phyloP scores from a whole-genome alignment of 2,113 vertebrate genomes.

The Pyxicephalus adspersus region DNA sequence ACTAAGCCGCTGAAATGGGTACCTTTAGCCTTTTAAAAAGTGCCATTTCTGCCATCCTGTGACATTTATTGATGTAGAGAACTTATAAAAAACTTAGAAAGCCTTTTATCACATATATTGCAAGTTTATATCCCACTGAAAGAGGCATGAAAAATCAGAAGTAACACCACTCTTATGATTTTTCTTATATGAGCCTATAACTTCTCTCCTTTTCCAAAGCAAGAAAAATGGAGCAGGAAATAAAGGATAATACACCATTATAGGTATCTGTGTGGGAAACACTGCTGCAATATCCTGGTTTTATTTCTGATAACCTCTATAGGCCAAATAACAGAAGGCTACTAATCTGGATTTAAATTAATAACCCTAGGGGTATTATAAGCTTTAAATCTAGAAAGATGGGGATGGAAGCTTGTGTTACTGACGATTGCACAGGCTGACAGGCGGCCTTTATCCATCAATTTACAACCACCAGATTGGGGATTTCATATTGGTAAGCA shows the following conservation, averaged over 20 bases:
- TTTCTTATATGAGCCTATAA: neutral
- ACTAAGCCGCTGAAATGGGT: no score
- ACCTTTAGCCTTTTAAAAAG: no score
- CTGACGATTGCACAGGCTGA: constrained; percentile 41
- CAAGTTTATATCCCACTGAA: no score
- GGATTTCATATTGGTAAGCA: constrained; percentile 51
- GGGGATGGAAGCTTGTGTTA: constrained; percentile 43
- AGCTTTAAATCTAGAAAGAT: constrained; percentile 18
- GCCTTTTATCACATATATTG: no score
- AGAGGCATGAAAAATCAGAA: no score
- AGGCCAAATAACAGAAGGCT: constrained; percentile 50
- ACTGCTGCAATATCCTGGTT: constrained; percentile 19
- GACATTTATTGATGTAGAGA: no score
- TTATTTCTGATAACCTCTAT: constrained; percentile 17
- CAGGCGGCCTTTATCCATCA: constrained; percentile 25
- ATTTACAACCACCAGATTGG: constrained; percentile 13
- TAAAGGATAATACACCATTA: constrained; percentile 44
- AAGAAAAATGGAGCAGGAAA: constrained; percentile 36
- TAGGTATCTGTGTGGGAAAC: neutral
- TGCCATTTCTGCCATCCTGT: no score
- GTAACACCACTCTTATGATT: neutral
- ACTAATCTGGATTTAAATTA: constrained; percentile 40
- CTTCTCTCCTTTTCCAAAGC: neutral
- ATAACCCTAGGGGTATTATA: constrained; percentile 26
- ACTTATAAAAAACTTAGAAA: no score